Evolutionary conservation across 2,797 vertebrate species (phyloP).

Genomic region (Lophotriccus pileatus): DNA sequence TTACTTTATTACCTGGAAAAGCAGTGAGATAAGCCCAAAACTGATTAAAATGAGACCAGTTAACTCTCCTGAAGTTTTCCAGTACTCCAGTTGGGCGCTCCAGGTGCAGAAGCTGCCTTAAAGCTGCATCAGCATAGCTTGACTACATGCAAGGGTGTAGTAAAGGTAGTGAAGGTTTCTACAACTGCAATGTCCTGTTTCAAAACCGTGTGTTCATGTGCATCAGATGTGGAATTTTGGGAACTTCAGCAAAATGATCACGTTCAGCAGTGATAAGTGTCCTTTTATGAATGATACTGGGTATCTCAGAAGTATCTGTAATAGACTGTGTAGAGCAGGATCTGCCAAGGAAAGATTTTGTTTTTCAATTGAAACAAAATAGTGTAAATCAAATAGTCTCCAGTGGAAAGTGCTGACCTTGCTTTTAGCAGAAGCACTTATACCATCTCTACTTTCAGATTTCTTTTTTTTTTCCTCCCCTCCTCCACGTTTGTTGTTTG

Average conservation of each 20-base stretch:
- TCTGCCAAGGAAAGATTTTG: constrained; percentile 40
- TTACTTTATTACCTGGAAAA: neutral
- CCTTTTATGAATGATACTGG: constrained; percentile 54
- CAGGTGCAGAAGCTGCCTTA: neutral
- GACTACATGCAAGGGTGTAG: neutral
- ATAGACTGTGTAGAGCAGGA: constrained; percentile 24
- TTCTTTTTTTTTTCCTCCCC: neutral
- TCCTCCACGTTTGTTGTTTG: neutral
- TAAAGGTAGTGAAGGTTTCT: neutral
- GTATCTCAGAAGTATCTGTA: constrained; percentile 50
- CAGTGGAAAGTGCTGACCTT: constrained; percentile 24
- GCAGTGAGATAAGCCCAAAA: neutral
- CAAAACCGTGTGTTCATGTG: neutral
- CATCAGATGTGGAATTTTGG: neutral
- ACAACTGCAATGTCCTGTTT: neutral
- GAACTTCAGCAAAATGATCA: constrained; percentile 47
- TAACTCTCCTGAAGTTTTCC: neutral
- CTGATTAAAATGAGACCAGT: neutral
- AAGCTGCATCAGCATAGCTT: neutral
- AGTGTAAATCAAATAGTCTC: constrained; percentile 35
- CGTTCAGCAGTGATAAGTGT: constrained; percentile 24
- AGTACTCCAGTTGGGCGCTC: neutral
- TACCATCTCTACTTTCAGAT: neutral
- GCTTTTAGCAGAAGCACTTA: constrained; percentile 8
- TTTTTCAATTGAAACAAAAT: constrained; percentile 52